Base-by-base conservation (phyloP, 2,113 vertebrate species). In the Pycnonotus jocosus region DNA sequence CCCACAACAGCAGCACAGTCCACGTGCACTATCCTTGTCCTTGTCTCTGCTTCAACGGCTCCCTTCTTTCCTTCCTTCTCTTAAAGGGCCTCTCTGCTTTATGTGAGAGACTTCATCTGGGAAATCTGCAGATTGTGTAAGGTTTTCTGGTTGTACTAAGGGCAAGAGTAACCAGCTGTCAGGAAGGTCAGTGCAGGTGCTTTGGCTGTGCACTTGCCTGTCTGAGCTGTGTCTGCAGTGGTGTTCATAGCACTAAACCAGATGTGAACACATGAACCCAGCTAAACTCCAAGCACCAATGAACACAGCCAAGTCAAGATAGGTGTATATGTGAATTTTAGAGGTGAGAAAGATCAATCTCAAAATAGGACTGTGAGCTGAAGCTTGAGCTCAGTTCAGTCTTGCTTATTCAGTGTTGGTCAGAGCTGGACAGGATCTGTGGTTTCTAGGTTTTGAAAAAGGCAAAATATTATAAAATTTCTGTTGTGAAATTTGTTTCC, bases 221-320 rank as follows among this genome's bases (percentile, higher is more conserved):
- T 18, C 31, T 71, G 28, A 62, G 22, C 24, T 8, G 0, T 1
- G 8, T 33, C 45, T 53, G 22, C 40, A 21, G 31, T 17, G 60
- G 35, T 24, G 37, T 53, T 51, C 61, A 38, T 12, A 51, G 72
- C 53, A 30, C 23, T 18, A 30, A 68, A 33, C 33, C 64, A 53
- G 51, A 35, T 10, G 11, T 9, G 7, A 33, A 56, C 8, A 10
- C n/a, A 84, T 60, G 22, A 50, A 58, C 13, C 2, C 48, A 60
- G 50, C 17, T 38, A 48, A 58, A 53, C 45, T 25, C 23, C 37
- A 60, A 48, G 22, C 1, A 0, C 6, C 28, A 61, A 13, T 27
- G 35, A 25, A 25, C 0, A 1, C 38, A 73, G 54, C 50, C 51
- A 45, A 64, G 45, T 25, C 37, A 51, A 0, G 1, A 33, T 6